Percentiles rank a stretch among this genome's conserved stretches.
Evolutionary conservation across 2,888 invertebrate genomes (phyloP).

Genomic region (Drosophila fungiperda): DNA sequence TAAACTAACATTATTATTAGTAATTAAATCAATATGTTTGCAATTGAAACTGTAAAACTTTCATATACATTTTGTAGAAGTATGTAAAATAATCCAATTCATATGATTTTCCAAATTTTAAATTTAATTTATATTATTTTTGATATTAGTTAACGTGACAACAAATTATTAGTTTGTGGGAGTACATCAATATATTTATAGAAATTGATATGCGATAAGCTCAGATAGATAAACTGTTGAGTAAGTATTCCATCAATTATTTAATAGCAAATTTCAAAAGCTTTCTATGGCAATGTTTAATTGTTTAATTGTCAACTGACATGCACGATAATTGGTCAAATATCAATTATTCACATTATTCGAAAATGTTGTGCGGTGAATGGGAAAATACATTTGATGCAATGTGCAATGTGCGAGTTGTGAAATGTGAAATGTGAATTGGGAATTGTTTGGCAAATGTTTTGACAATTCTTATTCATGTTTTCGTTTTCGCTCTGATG

Average conservation of each 20-base stretch:
- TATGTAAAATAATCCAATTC: no score
- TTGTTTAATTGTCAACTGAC: slow-evolving; percentile 57
- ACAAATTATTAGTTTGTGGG: neutral
- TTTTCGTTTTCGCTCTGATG: slow-evolving; percentile 11
- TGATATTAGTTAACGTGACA: neutral
- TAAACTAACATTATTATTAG: no score
- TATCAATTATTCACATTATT: slow-evolving; percentile 67
- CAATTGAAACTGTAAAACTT: no score
- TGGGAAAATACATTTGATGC: slow-evolving; percentile 16
- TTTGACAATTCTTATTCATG: slow-evolving; percentile 22
- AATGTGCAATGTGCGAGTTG: slow-evolving; percentile 17
- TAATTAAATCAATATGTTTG: no score
- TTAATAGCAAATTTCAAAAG: slow-evolving; percentile 24
- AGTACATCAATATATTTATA: neutral
- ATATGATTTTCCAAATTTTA: no score
- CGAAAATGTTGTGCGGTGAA: slow-evolving; percentile 44
- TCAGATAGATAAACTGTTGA: neutral
- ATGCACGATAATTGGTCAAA: slow-evolving; percentile 57
- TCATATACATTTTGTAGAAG: no score
- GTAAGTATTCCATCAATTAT: slow-evolving; percentile 46
- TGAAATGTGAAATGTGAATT: slow-evolving; percentile 22
- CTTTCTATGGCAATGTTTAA: slow-evolving; percentile 45
- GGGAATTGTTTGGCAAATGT: slow-evolving; percentile 37
- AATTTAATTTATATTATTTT: no score
- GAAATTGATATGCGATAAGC: neutral